Evolutionary conservation across 2,797 vertebrate species (phyloP), one percentile per base, ranked within the genome.

Genomic region (Falco concolor): DNA sequence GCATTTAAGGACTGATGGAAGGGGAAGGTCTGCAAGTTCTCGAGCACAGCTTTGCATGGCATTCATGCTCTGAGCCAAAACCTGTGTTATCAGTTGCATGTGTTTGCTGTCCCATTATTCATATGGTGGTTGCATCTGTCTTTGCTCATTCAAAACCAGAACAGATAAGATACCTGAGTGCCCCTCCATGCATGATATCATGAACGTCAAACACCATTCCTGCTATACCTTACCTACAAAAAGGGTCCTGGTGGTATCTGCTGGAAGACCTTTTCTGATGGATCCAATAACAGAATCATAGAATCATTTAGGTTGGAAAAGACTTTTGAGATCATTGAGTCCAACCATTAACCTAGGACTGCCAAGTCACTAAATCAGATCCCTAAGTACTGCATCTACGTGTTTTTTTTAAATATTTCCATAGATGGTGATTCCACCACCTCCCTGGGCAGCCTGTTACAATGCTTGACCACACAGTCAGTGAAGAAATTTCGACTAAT

Each of bases 41-140:
- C 9, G 9, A 79, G 40, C 20, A 12, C 22, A 52, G 13, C 9
- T 69, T 34, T 61, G 13, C 1, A 3, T 4, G 4, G 9, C 23
- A 25, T 24, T 45, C 14, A 30, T 24, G 6, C 8, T 42, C 57
- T 36, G 13, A 47, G 50, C 44, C 19, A 47, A 47, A 93, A 47
- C 2, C 11, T 36, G 12, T 15, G 2, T 36, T 65, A 34, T 13
- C 0, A 1, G 11, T 56, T 61, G 11, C 25, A 18, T 16, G 11
- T 34, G 8, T 38, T 75, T 88, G 13, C 6, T 36, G 1, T 36
- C 40, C 23, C 5, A 2, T 63, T 72, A 60, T 57, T 60, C 36
- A 19, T 13, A 2, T 11, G 10, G 19, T 68, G 27, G 19, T n/a
- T 68, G 7, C 6, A 36, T 79, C 75, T 67, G 13, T 49, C 9